Base-by-base conservation (phyloP, 2,113 vertebrate genomes). In the Cyanoderma ruficeps region DNA sequence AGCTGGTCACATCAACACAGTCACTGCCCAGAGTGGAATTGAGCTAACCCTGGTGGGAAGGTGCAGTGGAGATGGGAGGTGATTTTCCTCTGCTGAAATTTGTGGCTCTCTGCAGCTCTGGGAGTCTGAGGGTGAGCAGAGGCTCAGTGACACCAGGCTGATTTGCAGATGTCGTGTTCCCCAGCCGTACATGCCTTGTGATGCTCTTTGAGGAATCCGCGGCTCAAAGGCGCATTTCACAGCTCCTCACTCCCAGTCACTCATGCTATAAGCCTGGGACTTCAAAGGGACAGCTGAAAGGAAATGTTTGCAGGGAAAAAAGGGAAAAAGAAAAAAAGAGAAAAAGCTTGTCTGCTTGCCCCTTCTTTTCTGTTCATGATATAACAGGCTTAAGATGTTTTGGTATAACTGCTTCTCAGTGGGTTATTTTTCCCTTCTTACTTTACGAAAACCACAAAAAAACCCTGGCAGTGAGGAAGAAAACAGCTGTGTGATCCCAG, bases 281-380 rank as follows among this genome's bases (percentile, higher is more conserved):
- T 96, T 97, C 94, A 97, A 97, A 97, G 82, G 19, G 52, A 82
- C 27, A n/a, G 68, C 79, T 83, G 75, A 93, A 96, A 95, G 63
- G 69, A 89, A 94, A 81, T 35, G 20, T 94, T 94, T 60, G 46
- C 71, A 71, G 41, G 3, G 5, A 39, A 69, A 71, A 61, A 68
- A 78, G 1, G 4, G 0, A 14, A 8, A 22, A 6, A 20, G 8
- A 13, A 8, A 23, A 15, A 33, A 31, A 12, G 27, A 35, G 30
- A 35, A 35, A 89, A 83, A 79, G 8, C 41, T 63, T 79, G 47
- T 52, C 53, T 84, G 15, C 27, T 64, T 90, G 46, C 70, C 44
- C 16, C 7, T 56, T 55, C 64, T 52, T 69, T 50, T 12, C n/a
- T 79, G 44, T 49, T 76, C 23, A 57, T 93, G 87, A 84, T 78